These are phyloP conservation scores for Masticophis lateralis DNA, from an alignment of 2,797 vertebrate species.

Conservation along the genomic window DNA sequence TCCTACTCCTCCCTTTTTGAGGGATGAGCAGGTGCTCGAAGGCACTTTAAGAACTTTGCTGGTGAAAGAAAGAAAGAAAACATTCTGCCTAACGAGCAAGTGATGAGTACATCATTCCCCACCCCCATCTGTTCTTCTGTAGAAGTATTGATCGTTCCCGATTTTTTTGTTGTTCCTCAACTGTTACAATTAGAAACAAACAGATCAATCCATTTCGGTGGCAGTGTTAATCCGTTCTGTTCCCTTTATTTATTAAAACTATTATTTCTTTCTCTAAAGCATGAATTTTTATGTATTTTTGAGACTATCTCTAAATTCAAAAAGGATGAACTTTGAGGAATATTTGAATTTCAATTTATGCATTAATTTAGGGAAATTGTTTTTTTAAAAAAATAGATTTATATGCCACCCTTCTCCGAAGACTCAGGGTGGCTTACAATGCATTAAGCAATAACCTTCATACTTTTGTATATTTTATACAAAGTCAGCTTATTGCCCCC, in stretches of 20 bases:
- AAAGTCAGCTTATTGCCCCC: no score
- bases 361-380: no score
- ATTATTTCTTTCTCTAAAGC: neutral
- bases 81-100: neutral
- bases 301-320: neutral
- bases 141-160: neutral
- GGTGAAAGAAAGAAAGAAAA: neutral
- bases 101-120: fast-evolving
- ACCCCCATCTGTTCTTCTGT: neutral
- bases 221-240: no score
- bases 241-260: neutral
- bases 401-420: no score
- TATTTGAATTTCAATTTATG: neutral
- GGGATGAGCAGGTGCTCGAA: neutral
- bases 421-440: no score
- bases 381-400: no score
- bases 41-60: neutral
- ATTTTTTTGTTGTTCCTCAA: neutral
- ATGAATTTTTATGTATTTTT: neutral
- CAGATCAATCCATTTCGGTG: no score
- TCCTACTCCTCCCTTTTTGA: neutral
- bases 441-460: no score
- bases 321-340: neutral
- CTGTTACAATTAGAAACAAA: neutral
- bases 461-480: no score